These are phyloP conservation scores for Heliconius melpomene DNA, from an alignment of 1,140 invertebrate genomes.

Conservation along the genomic window DNA sequence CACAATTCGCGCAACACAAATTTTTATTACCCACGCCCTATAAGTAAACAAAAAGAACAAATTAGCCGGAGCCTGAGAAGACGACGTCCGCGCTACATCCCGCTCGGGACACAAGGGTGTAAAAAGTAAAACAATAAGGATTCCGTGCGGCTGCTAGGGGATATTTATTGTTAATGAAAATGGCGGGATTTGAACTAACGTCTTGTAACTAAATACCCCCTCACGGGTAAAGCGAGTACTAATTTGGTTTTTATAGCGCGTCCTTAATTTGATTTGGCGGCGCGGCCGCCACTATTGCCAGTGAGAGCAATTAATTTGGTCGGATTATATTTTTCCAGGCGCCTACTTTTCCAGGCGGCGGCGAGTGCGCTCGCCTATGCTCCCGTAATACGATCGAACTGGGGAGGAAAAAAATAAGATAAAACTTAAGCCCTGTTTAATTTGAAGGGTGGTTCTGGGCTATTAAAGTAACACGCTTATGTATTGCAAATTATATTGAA, in stretches of 20 bases:
- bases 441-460: slow-evolving; percentile 82
- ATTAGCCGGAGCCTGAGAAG: slow-evolving; percentile 66
- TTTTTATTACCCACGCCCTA: slow-evolving; percentile 77
- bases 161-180: slow-evolving; percentile 83
- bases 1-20: slow-evolving; percentile 80
- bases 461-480: slow-evolving; percentile 83
- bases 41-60: slow-evolving; percentile 79
- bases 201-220: slow-evolving; percentile 82
- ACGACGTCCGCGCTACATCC: slow-evolving; percentile 65
- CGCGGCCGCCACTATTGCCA: slow-evolving; percentile 76
- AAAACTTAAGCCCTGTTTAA: slow-evolving; percentile 82
- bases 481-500: slow-evolving; percentile 83
- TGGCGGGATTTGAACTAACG: slow-evolving; percentile 82
- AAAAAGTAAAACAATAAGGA: slow-evolving; percentile 81
- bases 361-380: slow-evolving; percentile 46
- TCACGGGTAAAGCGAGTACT: slow-evolving; percentile 81
- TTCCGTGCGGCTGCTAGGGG: slow-evolving; percentile 72
- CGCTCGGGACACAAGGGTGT: slow-evolving; percentile 78
- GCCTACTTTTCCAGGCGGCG: slow-evolving; percentile 47
- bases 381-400: slow-evolving; percentile 49
- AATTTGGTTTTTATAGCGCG: slow-evolving; percentile 83
- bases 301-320: slow-evolving; percentile 80
- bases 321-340: slow-evolving; percentile 81
- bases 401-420: slow-evolving; percentile 79
- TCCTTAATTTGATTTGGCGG: slow-evolving; percentile 82